A percentile compares a stretch with the other conserved stretches of the same genome.
Conservation (phyloP, 2,888 invertebrate genomes). For the Aphidius colemani region DNA sequence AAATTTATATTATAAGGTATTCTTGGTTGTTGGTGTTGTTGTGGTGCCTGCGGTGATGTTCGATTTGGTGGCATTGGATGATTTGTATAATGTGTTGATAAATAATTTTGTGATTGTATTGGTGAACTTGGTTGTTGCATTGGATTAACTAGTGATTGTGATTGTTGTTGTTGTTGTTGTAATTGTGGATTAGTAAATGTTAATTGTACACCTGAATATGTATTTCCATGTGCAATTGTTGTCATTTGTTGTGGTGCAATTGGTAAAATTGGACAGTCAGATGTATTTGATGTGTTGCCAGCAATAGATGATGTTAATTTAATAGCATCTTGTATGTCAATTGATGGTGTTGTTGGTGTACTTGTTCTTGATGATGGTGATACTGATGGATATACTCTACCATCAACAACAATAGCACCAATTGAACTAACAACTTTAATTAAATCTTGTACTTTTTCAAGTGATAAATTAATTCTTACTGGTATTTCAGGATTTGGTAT, state of each 20-base stretch:
- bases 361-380: conserved; percentile 47
- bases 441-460: conserved; percentile 81
- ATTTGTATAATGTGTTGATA: conserved; percentile 53
- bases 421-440: conserved; percentile 78
- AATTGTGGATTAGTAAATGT: conserved; percentile 34
- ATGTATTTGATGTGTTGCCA: conserved; percentile 40
- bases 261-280: conserved; percentile 36
- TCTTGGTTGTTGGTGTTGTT: conserved; percentile 41
- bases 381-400: conserved; percentile 72
- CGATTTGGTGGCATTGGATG: conserved; percentile 50
- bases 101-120: conserved; percentile 49
- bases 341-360: conserved; percentile 43
- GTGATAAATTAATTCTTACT: conserved; percentile 77
- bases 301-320: conserved; percentile 47
- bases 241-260: conserved; percentile 37
- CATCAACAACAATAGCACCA: conserved; percentile 83
- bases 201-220: conserved; percentile 32
- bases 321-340: conserved; percentile 53
- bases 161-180: conserved; percentile 49
- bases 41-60: conserved; percentile 50
- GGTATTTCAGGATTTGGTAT: conserved; percentile 90
- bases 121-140: conserved; percentile 40
- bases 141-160: conserved; percentile 40
- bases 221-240: conserved; percentile 35
- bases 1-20: conserved; percentile 49